A percentile compares a stretch with the other conserved stretches of the same genome.
phyloP scores from a whole-genome alignment of 2,113 vertebrate species.

The Procavia capensis region DNA sequence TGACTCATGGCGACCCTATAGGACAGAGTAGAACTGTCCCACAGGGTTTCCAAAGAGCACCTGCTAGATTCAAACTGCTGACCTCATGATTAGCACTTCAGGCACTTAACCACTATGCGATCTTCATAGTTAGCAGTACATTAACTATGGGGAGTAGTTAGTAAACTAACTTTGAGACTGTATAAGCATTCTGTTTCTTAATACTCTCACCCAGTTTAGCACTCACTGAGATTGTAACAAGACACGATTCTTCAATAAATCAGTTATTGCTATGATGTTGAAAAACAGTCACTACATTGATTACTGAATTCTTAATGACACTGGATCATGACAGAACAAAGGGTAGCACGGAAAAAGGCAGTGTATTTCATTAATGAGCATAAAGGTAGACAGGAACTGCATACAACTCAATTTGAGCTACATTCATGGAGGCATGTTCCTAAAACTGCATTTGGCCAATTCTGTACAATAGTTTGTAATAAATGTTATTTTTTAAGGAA shows the following conservation, averaged over 20 bases:
- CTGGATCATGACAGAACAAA: not conserved
- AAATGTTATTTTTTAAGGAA: not conserved
- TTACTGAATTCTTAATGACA: conserved; percentile 34
- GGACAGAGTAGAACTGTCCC: too few relatives aligned
- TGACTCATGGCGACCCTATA: too few relatives aligned
- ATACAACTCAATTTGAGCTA: not conserved
- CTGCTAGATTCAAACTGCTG: too few relatives aligned
- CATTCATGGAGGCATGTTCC: not conserved
- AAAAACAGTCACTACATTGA: conserved; percentile 13
- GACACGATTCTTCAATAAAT: not conserved
- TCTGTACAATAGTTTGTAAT: not conserved
- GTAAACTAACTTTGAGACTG: not conserved
- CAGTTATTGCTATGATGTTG: not conserved
- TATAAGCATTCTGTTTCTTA: not conserved
- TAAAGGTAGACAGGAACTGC: conserved; percentile 27
- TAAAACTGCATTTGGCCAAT: conserved; percentile 18
- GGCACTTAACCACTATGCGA: too few relatives aligned
- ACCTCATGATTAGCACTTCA: too few relatives aligned
- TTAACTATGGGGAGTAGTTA: not conserved
- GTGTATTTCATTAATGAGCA: not conserved
- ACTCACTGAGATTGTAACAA: not conserved
- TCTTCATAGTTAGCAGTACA: too few relatives aligned
- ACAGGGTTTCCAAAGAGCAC: too few relatives aligned
- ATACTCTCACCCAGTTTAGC: not conserved
- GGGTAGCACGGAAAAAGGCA: not conserved